Evolutionary conservation across 2,888 invertebrate species (phyloP).

Genomic region (Drosophila koepferae): DNA sequence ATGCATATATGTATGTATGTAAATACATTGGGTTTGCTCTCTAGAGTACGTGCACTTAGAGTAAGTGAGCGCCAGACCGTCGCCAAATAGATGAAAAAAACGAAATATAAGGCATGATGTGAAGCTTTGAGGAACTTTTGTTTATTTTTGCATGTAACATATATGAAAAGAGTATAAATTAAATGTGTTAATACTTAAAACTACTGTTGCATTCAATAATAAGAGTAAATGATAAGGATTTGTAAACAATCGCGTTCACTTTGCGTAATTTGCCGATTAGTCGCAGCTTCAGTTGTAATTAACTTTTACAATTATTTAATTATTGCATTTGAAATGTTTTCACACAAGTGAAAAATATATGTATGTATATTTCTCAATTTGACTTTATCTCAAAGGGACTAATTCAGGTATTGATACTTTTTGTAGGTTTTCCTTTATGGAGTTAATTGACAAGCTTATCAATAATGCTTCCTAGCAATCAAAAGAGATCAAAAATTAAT

Average conservation of each 20-base stretch:
- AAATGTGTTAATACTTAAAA: neutral
- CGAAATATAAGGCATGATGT: neutral
- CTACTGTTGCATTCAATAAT: neutral
- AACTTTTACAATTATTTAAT: neutral
- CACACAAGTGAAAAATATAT: too few species aligned
- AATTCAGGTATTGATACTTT: too few species aligned
- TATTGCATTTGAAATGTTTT: neutral
- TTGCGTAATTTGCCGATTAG: too few species aligned
- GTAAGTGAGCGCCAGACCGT: neutral
- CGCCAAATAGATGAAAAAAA: neutral
- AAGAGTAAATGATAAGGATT: too few species aligned
- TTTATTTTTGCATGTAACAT: neutral
- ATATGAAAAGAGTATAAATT: neutral
- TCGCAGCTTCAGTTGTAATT: neutral
- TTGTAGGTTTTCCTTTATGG: neutral
- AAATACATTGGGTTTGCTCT: neutral
- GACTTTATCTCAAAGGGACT: neutral
- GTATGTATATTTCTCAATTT: neutral
- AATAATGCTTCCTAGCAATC: neutral
- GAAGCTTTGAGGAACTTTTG: neutral
- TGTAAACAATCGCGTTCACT: too few species aligned
- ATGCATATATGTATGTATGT: neutral
- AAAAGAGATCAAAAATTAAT: conserved; percentile 46
- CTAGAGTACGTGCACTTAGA: neutral
- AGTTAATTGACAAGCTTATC: conserved; percentile 40